Base-by-base conservation (phyloP, 2,797 vertebrate genomes). In the Typhlichthys subterraneus region DNA sequence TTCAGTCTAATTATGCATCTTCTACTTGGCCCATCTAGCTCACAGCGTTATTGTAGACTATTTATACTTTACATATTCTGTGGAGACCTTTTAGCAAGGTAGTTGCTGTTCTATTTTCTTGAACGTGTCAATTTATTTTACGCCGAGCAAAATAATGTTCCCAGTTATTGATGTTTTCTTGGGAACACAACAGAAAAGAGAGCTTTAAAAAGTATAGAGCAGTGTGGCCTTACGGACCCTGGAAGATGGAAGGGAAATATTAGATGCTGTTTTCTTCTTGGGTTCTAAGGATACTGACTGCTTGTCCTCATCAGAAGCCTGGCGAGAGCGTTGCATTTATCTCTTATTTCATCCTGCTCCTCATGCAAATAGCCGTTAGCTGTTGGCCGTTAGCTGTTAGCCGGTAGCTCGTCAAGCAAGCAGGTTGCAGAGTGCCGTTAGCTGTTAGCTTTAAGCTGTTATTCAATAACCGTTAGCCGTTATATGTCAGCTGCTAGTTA, bases 241-340 rank as follows among this genome's bases (percentile, higher is more conserved):
- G 65, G 61, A 67, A 64, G 73, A 57, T 42, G 56, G 61, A 56
- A 19, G 45, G 61, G 51, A 73, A 62, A 74, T 80, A 73, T 72
- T 77, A 65, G 62, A 57, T 68, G 56, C 11, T 53, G 57, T 55
- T 23, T 23, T 3, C 48, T 79, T 54, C 63, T 66, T 71, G 23
- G 33, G 33, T 7, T 38, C 7, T 38, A 38, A 38, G 33, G 33
- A 5, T 6, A 5, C 5, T 38, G 33, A 38, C 33, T 7, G 5
- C 33, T 7, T 7, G 33, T 38, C 33, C 33, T 23, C 19, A 23
- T 23, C 19, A 23, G 19, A 23, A 23, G 19, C 19, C 0, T 23
- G 2, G 2, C 19, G 19, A 7, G 33, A 5, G 7, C 33, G 5
- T 5, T 38, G 33, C 7, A 38, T 38, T 38, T 7, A 38, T 5